Conservation (phyloP, 1,140 invertebrate genomes). For the Ceratosolen fusciceps region DNA sequence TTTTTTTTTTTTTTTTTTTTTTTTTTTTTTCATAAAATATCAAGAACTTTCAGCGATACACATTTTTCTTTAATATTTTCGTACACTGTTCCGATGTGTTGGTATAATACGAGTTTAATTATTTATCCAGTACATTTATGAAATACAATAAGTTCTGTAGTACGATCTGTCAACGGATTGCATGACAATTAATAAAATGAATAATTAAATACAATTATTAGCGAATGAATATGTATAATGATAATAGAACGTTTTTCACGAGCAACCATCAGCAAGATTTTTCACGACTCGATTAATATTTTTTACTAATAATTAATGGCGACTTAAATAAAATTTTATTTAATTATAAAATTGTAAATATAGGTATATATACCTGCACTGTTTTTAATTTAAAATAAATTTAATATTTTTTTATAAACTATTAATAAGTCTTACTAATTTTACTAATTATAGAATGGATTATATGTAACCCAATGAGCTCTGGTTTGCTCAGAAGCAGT, state of each 20-base stretch:
- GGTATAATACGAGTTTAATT: background rate
- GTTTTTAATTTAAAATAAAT: constrained; percentile 36
- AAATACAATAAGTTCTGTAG: background rate
- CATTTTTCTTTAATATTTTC: constrained; percentile 5
- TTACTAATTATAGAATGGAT: constrained; percentile 93
- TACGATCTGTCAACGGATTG: background rate
- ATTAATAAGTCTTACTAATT: constrained; percentile 31
- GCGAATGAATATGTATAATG: background rate
- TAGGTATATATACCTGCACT: constrained; percentile 10
- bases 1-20: no score
- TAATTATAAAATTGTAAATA: constrained; percentile 6
- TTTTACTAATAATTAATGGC: background rate
- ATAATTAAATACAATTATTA: background rate
- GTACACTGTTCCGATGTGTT: background rate
- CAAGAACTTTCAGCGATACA: background rate
- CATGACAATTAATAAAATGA: background rate
- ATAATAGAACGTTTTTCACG: background rate
- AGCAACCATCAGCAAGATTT: background rate
- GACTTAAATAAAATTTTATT: background rate
- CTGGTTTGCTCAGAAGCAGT: constrained; percentile 87
- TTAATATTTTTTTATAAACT: constrained; percentile 38
- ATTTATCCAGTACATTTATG: background rate
- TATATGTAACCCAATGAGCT: constrained; percentile 98
- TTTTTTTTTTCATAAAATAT: no score
- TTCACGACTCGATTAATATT: background rate